phyloP scores from a whole-genome alignment of 23 tunicate species.

The Botrylloides violaceus region DNA sequence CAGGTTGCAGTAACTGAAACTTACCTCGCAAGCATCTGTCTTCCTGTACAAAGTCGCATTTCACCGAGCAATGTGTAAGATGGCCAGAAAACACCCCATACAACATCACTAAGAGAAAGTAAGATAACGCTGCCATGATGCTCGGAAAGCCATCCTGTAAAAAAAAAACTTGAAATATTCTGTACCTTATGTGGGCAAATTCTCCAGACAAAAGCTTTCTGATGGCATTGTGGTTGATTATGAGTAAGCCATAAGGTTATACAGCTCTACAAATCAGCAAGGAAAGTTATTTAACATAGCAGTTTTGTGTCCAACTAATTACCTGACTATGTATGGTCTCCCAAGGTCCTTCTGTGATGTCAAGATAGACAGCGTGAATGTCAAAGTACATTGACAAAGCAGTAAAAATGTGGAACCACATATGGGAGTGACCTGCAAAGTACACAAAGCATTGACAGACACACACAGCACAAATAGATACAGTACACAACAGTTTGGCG shows the following conservation, averaged over 20 bases:
- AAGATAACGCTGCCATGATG: not conserved
- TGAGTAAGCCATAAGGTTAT: not conserved
- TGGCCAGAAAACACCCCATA: constrained; percentile 1
- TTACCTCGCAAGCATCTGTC: constrained; percentile 5
- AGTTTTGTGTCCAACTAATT: too few relatives aligned
- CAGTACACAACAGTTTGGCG: too few relatives aligned
- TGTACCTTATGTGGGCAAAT: not conserved
- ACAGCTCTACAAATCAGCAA: not conserved
- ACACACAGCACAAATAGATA: not conserved
- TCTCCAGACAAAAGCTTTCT: not conserved
- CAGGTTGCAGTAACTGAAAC: too few relatives aligned
- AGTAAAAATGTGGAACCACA: constrained; percentile 46
- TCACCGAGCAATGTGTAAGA: not conserved
- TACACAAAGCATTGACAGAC: not conserved
- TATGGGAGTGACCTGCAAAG: constrained; percentile 68
- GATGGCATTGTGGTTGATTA: not conserved
- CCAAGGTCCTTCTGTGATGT: constrained; percentile 36
- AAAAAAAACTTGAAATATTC: not conserved
- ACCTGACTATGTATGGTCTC: not conserved
- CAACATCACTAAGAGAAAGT: not conserved
- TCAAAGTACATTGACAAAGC: constrained; percentile 56
- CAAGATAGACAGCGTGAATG: constrained; percentile 35
- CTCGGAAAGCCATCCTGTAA: constrained; percentile 7
- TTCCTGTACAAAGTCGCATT: not conserved
- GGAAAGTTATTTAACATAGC: not conserved